These are phyloP conservation scores for Cassiopea xamachana DNA, from an alignment of 30 jellyfish, hydroid and myxozoan genomes.

Conservation along the genomic window DNA sequence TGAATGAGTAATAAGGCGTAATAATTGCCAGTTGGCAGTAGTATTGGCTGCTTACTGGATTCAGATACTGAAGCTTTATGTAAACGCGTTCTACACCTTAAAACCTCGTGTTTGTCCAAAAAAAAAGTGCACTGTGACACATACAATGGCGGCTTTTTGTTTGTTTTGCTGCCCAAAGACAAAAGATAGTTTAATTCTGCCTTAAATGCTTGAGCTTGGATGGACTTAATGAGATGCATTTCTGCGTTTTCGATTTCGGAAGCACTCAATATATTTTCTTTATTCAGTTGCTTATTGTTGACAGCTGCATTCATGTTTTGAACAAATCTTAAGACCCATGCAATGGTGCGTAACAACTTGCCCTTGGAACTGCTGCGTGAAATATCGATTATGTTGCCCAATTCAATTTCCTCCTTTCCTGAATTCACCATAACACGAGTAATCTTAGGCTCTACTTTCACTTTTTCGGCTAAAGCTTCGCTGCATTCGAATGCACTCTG, in stretches of 20 bases:
- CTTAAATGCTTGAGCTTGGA: constrained; percentile 34
- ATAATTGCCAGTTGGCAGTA: constrained; percentile 47
- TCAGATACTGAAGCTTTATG: constrained; percentile 49
- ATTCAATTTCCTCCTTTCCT: background rate
- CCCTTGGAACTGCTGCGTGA: constrained; percentile 27
- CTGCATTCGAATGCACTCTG: constrained; percentile 7
- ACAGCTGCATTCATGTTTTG: constrained; percentile 47
- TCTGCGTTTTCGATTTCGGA: constrained; percentile 54
- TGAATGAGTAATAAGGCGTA: constrained; percentile 19
- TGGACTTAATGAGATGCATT: constrained; percentile 29
- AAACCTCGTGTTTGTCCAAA: constrained; percentile 37
- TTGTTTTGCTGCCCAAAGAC: constrained; percentile 6
- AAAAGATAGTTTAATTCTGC: constrained; percentile 24
- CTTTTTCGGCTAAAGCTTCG: constrained; percentile 48
- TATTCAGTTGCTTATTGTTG: constrained; percentile 21
- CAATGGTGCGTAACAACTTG: constrained; percentile 28
- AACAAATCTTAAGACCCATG: constrained; percentile 54
- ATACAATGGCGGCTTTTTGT: constrained; percentile 44
- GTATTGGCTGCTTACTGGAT: constrained; percentile 62
- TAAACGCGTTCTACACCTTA: constrained; percentile 57
- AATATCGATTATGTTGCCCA: background rate
- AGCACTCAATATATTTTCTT: constrained; percentile 45
- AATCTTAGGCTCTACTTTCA: constrained; percentile 28
- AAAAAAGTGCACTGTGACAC: constrained; percentile 56
- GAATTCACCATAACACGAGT: constrained; percentile 37